Conservation (phyloP, 2,113 vertebrate genomes). For the Agelaius phoeniceus region DNA sequence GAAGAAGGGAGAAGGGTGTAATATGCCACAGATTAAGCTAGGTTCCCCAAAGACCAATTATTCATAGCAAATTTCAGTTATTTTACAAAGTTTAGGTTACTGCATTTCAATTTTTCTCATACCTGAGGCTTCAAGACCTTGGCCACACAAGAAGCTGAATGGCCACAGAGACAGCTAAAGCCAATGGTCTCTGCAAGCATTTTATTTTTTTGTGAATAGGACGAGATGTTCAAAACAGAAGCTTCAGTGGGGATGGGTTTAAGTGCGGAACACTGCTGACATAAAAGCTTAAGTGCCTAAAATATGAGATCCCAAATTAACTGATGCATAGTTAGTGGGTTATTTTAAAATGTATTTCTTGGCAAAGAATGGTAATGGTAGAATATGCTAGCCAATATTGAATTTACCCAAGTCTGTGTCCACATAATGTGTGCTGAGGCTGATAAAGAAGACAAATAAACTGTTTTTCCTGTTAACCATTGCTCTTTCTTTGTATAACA, state of each 20-base stretch:
- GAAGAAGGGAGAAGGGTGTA: neutral
- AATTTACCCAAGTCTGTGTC: neutral
- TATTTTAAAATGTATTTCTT: neutral
- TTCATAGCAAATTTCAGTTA: neutral
- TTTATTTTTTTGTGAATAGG: neutral
- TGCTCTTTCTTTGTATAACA: neutral
- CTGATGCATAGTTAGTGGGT: neutral
- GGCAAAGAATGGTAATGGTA: neutral
- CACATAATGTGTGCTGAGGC: neutral
- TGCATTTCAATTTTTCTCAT: neutral
- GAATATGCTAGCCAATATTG: neutral
- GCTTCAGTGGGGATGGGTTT: neutral
- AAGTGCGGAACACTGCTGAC: neutral
- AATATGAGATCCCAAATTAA: neutral
- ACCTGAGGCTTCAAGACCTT: neutral
- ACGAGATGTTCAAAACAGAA: neutral
- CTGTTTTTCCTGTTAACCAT: neutral
- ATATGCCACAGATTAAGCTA: neutral
- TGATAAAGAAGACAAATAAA: neutral
- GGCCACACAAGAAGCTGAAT: neutral
- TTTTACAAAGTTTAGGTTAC: neutral
- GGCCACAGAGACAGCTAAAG: neutral
- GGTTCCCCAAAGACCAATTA: neutral
- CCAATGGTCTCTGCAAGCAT: neutral
- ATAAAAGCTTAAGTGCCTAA: neutral